phyloP scores from a whole-genome alignment of 2,888 invertebrate genomes.

The Zeuzera pyrina region DNA sequence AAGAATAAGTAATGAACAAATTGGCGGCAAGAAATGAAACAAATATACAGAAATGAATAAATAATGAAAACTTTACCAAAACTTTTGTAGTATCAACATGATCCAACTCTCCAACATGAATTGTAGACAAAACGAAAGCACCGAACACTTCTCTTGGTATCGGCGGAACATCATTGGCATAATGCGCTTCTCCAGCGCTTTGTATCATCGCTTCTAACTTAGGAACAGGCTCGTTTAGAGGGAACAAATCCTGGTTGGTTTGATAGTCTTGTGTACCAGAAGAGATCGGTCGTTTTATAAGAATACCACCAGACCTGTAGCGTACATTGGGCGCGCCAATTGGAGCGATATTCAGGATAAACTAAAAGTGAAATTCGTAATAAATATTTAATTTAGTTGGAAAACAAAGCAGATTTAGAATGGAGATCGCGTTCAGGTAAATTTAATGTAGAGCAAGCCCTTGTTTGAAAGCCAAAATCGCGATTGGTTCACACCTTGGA shows the following conservation, averaged over 20 bases:
- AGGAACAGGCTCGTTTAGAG: constrained; percentile 77
- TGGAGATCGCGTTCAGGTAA: too few species aligned
- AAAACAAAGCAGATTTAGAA: too few species aligned
- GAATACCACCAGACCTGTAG: constrained; percentile 63
- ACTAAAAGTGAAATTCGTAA: constrained; percentile 37
- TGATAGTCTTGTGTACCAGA: constrained; percentile 73
- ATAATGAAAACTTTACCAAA: constrained; percentile 73
- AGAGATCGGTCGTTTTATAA: constrained; percentile 73
- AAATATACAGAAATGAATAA: too few species aligned
- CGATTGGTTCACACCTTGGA: too few species aligned
- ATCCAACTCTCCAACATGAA: constrained; percentile 70
- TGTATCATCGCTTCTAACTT: constrained; percentile 76
- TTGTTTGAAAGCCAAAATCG: not conserved
- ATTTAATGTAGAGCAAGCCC: too few species aligned
- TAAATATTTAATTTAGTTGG: too few species aligned
- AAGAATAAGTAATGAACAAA: too few species aligned
- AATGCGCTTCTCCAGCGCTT: constrained; percentile 79
- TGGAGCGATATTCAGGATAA: constrained; percentile 67
- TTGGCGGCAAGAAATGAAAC: too few species aligned
- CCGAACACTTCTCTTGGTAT: constrained; percentile 76
- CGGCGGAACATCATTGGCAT: constrained; percentile 75
- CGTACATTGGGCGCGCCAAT: constrained; percentile 36
- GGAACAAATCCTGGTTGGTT: constrained; percentile 75
- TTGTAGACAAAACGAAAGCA: constrained; percentile 76
- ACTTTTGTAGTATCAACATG: constrained; percentile 73